These are phyloP conservation scores for Strix aluco DNA, from an alignment of 2,113 vertebrate genomes.

Conservation along the genomic window DNA sequence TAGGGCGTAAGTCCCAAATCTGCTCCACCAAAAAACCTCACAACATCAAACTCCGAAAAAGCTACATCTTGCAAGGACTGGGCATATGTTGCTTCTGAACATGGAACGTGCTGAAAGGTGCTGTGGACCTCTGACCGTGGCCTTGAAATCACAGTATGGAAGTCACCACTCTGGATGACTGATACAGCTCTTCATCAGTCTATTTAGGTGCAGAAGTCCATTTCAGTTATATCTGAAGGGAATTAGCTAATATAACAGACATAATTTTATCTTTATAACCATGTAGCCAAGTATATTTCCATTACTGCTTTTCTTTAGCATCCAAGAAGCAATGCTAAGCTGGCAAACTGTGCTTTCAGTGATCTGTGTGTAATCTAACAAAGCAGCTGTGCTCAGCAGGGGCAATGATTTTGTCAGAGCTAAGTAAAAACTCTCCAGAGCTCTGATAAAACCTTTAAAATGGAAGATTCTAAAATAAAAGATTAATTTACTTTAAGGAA, in stretches of 20 bases:
- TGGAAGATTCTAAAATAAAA: background rate
- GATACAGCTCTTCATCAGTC: background rate
- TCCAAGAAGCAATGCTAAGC: background rate
- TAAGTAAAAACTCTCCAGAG: background rate
- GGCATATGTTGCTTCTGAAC: background rate
- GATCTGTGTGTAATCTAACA: background rate
- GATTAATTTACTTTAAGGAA: background rate
- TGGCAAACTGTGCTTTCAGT: background rate
- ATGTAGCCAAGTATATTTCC: background rate
- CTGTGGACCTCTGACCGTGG: background rate
- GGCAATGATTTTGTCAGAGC: background rate
- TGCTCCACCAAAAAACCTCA: fast-evolving
- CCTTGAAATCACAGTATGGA: background rate
- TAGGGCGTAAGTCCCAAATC: background rate
- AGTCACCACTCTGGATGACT: background rate
- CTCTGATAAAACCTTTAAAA: background rate
- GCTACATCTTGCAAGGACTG: background rate
- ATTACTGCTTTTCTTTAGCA: background rate
- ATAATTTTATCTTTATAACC: background rate
- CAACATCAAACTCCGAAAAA: background rate
- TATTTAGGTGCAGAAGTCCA: background rate
- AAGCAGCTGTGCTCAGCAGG: background rate
- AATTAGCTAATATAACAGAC: background rate
- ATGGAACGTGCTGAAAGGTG: background rate
- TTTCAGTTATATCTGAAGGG: background rate